phyloP scores from a whole-genome alignment of 2,888 invertebrate species.

The Papilio demoleus region DNA sequence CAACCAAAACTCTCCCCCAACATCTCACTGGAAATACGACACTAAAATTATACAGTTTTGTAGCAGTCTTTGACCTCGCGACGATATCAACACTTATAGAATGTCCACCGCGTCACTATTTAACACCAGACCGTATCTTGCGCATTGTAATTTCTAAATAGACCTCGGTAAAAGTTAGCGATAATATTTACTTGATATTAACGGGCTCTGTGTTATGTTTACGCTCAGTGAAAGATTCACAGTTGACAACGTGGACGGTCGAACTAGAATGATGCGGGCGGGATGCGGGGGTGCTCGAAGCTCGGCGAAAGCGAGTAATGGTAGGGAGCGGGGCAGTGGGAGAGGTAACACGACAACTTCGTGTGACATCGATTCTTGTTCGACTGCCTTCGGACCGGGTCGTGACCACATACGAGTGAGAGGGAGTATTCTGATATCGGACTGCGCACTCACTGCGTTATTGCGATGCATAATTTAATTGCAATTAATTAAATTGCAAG shows the following conservation, averaged over 20 bases:
- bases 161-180: constrained; percentile 43
- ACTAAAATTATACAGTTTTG: constrained; percentile 71
- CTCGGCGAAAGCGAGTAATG: constrained; percentile 69
- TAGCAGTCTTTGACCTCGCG: constrained; percentile 52
- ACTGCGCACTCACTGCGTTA: constrained; percentile 11
- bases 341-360: constrained; percentile 57
- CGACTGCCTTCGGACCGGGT: constrained; percentile 60
- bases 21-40: constrained; percentile 74
- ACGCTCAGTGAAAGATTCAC: constrained; percentile 53
- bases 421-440: constrained; percentile 15
- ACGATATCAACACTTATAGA: constrained; percentile 48
- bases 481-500: background rate
- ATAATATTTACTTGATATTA: constrained; percentile 47
- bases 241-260: constrained; percentile 60
- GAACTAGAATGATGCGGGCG: constrained; percentile 45
- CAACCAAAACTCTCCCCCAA: constrained; percentile 74
- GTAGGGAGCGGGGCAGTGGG: constrained; percentile 54
- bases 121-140: constrained; percentile 78
- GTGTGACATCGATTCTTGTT: constrained; percentile 76
- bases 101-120: constrained; percentile 59
- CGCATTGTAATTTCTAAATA: constrained; percentile 64
- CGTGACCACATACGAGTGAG: constrained; percentile 70
- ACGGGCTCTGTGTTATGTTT: constrained; percentile 51
- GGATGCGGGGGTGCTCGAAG: constrained; percentile 49
- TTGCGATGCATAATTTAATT: constrained; percentile 11